Conservation (phyloP, 2,888 invertebrate genomes). For the Drymonia ruficornis region DNA sequence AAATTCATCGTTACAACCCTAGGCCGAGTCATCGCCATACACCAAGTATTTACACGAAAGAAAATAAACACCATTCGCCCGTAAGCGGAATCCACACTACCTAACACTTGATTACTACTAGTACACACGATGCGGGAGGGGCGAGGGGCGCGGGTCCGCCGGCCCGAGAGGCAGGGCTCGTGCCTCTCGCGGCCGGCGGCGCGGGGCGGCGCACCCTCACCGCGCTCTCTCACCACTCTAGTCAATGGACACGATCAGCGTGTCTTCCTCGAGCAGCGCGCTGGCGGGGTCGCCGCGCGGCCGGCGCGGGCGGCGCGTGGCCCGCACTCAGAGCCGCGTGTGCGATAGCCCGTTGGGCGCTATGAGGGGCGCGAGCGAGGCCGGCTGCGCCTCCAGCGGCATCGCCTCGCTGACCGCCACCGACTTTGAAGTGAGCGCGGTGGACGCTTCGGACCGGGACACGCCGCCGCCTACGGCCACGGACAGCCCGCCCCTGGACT, state of each 20-base stretch:
- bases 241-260: conserved; percentile 71
- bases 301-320: conserved; percentile 58
- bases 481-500: conserved; percentile 49
- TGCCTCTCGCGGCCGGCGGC: conserved; percentile 43
- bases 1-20: conserved; percentile 80
- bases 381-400: conserved; percentile 65
- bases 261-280: conserved; percentile 64
- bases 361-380: conserved; percentile 64
- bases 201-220: conserved; percentile 26
- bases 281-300: conserved; percentile 51
- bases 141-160: conserved; percentile 9
- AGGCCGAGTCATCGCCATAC: conserved; percentile 56
- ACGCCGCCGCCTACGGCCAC: conserved; percentile 48
- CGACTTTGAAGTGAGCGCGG: conserved; percentile 79
- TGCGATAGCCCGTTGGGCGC: conserved; percentile 70
- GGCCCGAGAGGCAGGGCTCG: conserved; percentile 66
- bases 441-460: conserved; percentile 79
- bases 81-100: background rate
- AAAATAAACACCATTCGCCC: conserved; percentile 24
- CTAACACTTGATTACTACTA: background rate
- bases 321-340: conserved; percentile 75
- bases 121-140: conserved; percentile 22
- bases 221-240: conserved; percentile 43
- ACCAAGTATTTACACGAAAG: conserved; percentile 44
- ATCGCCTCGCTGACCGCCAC: conserved; percentile 64